Evolutionary conservation across 2,888 invertebrate genomes (phyloP).

Genomic region (Ariolimax columbianus): DNA sequence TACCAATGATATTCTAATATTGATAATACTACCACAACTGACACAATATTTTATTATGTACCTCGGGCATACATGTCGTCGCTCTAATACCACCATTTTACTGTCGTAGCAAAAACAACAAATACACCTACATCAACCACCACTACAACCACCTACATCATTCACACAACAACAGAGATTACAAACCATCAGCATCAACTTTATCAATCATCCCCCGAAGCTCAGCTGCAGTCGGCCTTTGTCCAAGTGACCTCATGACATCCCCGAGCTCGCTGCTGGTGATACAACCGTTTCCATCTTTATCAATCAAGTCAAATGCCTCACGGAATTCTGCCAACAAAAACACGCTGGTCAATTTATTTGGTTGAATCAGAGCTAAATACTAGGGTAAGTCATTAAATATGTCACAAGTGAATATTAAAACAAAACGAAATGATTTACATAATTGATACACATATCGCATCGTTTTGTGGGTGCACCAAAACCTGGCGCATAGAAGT

Average conservation of each 20-base stretch:
- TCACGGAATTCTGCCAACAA: conserved; percentile 12
- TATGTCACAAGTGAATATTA: too few relatives aligned
- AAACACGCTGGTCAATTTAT: background rate
- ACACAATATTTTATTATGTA: too few relatives aligned
- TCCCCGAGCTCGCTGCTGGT: conserved; percentile 14
- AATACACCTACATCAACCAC: background rate
- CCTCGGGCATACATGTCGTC: too few relatives aligned
- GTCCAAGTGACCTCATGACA: conserved; percentile 41
- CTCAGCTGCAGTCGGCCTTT: conserved; percentile 14
- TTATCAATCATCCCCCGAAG: conserved; percentile 20
- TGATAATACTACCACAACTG: too few relatives aligned
- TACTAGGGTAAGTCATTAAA: too few relatives aligned
- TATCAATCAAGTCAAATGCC: conserved; percentile 30
- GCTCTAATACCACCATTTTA: too few relatives aligned
- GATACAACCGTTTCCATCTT: conserved; percentile 30
- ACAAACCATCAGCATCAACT: conserved; percentile 33
- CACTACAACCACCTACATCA: background rate
- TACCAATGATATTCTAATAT: background rate
- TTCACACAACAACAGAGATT: background rate
- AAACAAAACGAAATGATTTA: too few relatives aligned
- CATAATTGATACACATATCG: too few relatives aligned
- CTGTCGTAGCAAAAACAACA: background rate
- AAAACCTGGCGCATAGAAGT: too few relatives aligned
- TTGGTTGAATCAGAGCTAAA: too few relatives aligned
- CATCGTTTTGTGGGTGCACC: too few relatives aligned